Evolutionary conservation across 2,797 vertebrate genomes (phyloP), one percentile per base, ranked within the genome.

Genomic region (Stomatorhinus walkeri): DNA sequence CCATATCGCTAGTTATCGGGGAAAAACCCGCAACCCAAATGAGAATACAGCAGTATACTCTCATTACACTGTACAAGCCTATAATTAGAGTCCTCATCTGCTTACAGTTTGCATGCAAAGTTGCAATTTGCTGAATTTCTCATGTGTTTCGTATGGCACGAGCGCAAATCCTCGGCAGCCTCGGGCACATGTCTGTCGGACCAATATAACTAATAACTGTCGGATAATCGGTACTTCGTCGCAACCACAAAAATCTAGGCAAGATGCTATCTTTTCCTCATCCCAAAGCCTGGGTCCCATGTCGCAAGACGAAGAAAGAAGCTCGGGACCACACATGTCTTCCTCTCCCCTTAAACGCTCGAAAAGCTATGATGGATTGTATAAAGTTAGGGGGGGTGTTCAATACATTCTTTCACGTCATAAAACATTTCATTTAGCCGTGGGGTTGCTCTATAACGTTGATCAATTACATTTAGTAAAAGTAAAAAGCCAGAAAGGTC

Each of bases 21-120:
- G 64, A 83, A 43, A 84, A 84, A 81, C n/a, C 0, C n/a, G 0
- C n/a, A 84, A 10, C 81, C 81, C 81, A 22, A 84, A 49, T 28
- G 10, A 49, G 81, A 84, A 4, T 46, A 84, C 40, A 91, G 88
- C 92, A 93, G 91, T 91, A 92, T 90, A 87, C 94, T 93, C 94
- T 93, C 91, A 93, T 93, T 94, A 93, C 94, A 94, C 93, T 95
- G 72, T 43, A 94, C 93, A 95, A 93, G 94, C 94, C 92, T 94
- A 92, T 96, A 95, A 96, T 94, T 95, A 96, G 92, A 92, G 92
- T 93, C 94, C 94, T 95, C 95, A 97, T 97, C 95, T 97, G 96
- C 95, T 97, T 94, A 93, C 90, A 92, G 93, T 95, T 96, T 93
- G 95, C 95, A 97, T 93, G 92, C 93, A 95, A 95, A 96, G 94